These are phyloP conservation scores for Drosophila dunni DNA, from an alignment of 1,140 invertebrate species.

Conservation along the genomic window DNA sequence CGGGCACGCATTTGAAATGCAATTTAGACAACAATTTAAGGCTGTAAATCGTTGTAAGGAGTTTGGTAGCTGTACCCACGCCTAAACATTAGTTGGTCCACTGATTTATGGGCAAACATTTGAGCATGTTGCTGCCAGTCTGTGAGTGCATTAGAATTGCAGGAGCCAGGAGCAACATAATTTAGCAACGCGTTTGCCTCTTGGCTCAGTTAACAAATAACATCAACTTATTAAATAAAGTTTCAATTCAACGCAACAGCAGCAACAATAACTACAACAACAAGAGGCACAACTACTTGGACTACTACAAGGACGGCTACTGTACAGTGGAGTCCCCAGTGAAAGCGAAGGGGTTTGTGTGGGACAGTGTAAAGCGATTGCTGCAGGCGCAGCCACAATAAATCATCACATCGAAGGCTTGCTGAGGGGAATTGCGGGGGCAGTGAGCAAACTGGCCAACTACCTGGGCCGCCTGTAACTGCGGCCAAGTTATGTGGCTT, in stretches of 20 bases:
- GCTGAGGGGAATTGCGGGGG: slow-evolving; percentile 5
- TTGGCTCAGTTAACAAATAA: slow-evolving; percentile 80
- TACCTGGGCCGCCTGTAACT: slow-evolving; percentile 59
- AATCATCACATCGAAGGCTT: slow-evolving; percentile 78
- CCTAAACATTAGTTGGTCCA: slow-evolving; percentile 15
- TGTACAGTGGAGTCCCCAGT: slow-evolving; percentile 61
- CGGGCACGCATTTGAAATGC: slow-evolving; percentile 5
- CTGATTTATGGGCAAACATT: slow-evolving; percentile 41
- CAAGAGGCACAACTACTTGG: slow-evolving; percentile 13
- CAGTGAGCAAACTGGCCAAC: slow-evolving; percentile 16
- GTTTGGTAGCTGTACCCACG: slow-evolving; percentile 27
- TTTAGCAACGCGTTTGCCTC: slow-evolving; percentile 54
- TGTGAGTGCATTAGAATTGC: slow-evolving; percentile 51
- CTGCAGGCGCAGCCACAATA: slow-evolving; percentile 76
- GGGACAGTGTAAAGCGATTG: slow-evolving; percentile 49
- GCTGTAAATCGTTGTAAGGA: slow-evolving; percentile 30
- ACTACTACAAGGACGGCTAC: slow-evolving; percentile 53
- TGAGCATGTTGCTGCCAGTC: slow-evolving; percentile 35
- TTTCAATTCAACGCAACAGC: slow-evolving; percentile 66
- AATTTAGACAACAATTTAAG: slow-evolving; percentile 33
- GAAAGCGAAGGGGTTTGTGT: background rate
- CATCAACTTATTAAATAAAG: slow-evolving; percentile 83
- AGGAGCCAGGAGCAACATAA: slow-evolving; percentile 54
- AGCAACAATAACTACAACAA: slow-evolving; percentile 23
- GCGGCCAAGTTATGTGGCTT: slow-evolving; percentile 81